A percentile compares a stretch with the other conserved stretches of the same genome.
These are phyloP conservation scores for Hafferia zeledoni DNA, from an alignment of 2,797 vertebrate genomes.

Conservation along the genomic window DNA sequence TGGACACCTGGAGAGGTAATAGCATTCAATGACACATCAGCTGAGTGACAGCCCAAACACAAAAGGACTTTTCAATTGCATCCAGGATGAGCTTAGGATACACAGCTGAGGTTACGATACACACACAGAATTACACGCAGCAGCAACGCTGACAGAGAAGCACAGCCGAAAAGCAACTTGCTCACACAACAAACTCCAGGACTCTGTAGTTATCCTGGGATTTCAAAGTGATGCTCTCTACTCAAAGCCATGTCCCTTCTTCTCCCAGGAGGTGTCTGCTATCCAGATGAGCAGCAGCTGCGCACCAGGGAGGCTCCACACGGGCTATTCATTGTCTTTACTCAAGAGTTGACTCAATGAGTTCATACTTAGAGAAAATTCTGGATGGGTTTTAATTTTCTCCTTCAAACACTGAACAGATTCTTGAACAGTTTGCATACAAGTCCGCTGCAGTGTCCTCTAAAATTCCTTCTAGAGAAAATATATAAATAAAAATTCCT, in stretches of 20 bases:
- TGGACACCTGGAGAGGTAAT: constrained; percentile 36
- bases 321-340: neutral
- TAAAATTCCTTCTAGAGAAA: neutral
- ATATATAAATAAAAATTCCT: neutral
- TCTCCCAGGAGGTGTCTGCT: too few relatives aligned
- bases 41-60: neutral
- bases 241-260: neutral
- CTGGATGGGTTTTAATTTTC: neutral
- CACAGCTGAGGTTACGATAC: neutral
- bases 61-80: neutral
- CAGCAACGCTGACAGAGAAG: neutral
- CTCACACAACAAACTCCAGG: neutral
- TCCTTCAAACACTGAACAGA: neutral
- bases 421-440: neutral
- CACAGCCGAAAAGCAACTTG: neutral
- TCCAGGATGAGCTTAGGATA: neutral
- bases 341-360: neutral
- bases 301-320: fast-evolving
- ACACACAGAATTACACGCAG: neutral
- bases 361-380: neutral
- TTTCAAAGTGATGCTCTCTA: neutral
- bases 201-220: neutral
- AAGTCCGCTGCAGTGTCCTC: neutral
- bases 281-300: neutral
- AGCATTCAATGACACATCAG: neutral